phyloP scores from a whole-genome alignment of 2,888 invertebrate species.

The Calliphora vomitoria region DNA sequence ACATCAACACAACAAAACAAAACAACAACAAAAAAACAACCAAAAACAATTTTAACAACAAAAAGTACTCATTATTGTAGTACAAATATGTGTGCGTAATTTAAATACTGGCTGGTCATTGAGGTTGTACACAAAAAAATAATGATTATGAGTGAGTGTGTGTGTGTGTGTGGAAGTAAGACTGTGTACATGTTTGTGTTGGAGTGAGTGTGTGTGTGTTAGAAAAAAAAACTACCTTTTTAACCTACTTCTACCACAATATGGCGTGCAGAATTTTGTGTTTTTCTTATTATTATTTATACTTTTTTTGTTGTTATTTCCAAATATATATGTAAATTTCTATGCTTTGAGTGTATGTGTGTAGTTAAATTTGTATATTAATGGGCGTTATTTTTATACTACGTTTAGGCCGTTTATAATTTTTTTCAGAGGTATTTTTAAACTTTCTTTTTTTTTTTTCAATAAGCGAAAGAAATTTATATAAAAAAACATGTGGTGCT shows the following conservation, averaged over 20 bases:
- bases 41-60: slow-evolving; percentile 27
- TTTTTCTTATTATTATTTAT: slow-evolving; percentile 38
- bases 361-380: slow-evolving; percentile 49
- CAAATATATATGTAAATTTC: neutral
- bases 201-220: neutral
- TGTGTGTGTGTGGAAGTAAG: neutral
- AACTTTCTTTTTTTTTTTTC: neutral
- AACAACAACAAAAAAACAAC: slow-evolving; percentile 12
- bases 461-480: neutral
- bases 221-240: slow-evolving; percentile 57
- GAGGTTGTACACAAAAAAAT: slow-evolving; percentile 14
- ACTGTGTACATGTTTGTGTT: neutral
- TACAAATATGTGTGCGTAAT: neutral
- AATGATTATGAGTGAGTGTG: neutral
- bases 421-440: slow-evolving; percentile 51
- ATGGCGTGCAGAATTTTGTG: slow-evolving; percentile 61
- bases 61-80: slow-evolving; percentile 5
- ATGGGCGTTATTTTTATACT: slow-evolving; percentile 52
- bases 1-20: slow-evolving; percentile 14
- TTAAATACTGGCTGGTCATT: slow-evolving; percentile 35
- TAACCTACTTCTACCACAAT: slow-evolving; percentile 70
- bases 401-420: slow-evolving; percentile 47
- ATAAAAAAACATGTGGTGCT: slow-evolving; percentile 4
- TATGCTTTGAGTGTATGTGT: neutral
- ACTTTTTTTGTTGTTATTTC: neutral